Percentiles rank a stretch among this genome's conserved stretches.
Evolutionary conservation across 1,140 invertebrate genomes (phyloP).

Genomic region (Pseudachorutes palmiensis): DNA sequence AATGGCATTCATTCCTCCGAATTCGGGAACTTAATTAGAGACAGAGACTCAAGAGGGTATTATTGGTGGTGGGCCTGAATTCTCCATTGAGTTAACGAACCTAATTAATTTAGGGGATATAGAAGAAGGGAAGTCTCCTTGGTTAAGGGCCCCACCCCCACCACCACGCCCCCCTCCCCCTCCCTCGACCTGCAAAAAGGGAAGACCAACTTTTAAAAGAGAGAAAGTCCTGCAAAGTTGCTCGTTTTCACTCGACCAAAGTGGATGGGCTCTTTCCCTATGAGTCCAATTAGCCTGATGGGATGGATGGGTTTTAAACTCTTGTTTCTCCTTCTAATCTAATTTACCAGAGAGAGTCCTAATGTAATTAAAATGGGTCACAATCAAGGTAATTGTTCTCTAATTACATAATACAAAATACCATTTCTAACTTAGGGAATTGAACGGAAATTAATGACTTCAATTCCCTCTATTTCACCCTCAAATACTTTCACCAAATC

Average conservation of each 20-base stretch:
- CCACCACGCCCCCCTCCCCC: background rate
- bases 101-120: conserved; percentile 15
- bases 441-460: conserved; percentile 1
- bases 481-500: conserved; percentile 9
- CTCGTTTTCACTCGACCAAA: background rate
- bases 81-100: conserved; percentile 11
- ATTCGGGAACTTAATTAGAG: conserved; percentile 10
- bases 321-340: background rate
- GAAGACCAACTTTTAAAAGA: background rate
- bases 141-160: background rate
- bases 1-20: background rate
- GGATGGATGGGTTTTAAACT: background rate
- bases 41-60: conserved; percentile 1
- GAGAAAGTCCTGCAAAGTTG: background rate
- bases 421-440: background rate
- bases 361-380: conserved; percentile 7
- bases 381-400: conserved; percentile 12
- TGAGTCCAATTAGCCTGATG: conserved; percentile 4
- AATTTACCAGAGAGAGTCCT: background rate
- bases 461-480: background rate
- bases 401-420: conserved; percentile 11
- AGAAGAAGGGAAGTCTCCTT: background rate
- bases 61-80: background rate
- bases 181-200: background rate
- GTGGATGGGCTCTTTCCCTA: background rate